Evolutionary conservation across 2,797 vertebrate genomes (phyloP).

Genomic region (Syngnathus rostellatus): DNA sequence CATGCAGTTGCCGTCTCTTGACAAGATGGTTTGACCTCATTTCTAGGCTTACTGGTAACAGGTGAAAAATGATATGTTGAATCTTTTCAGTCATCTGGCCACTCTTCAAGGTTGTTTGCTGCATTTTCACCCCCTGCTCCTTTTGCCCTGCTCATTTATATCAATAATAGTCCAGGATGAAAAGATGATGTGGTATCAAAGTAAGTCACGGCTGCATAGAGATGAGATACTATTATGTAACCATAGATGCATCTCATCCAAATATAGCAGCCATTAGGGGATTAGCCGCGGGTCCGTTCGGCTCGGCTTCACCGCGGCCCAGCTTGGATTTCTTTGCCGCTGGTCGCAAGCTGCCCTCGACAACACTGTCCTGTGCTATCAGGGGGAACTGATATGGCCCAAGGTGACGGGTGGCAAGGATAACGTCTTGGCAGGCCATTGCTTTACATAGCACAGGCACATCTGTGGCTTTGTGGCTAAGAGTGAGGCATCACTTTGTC

Average conservation of each 20-base stretch:
- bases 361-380: conserved; percentile 31
- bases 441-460: not conserved
- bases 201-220: conserved; percentile 28
- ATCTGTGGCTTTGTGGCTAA: not conserved
- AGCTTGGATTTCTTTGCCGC: conserved; percentile 43
- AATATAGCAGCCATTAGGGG: conserved; percentile 72
- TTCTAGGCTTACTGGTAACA: conserved; percentile 19
- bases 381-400: conserved; percentile 17
- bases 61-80: conserved; percentile 3
- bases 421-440: conserved; percentile 10
- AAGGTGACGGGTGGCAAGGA: conserved; percentile 20
- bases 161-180: conserved; percentile 23
- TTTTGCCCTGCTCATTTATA: conserved; percentile 6
- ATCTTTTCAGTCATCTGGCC: not conserved
- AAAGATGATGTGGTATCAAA: conserved; percentile 15
- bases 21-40: conserved; percentile 38
- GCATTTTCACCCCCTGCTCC: accelerated
- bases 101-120: not conserved
- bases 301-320: conserved; percentile 36
- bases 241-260: conserved; percentile 59
- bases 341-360: conserved; percentile 29
- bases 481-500: not conserved
- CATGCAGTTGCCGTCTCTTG: conserved; percentile 25
- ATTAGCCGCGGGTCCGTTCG: conserved; percentile 60
- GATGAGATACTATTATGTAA: conserved; percentile 58